Conservation (phyloP, 1,140 invertebrate genomes). For the Bombyx mori region ASM3026992v2 NC_085111.1:11570501-11571000, state of each 20-base stretch:
- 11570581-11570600: conserved; percentile 82
- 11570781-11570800: conserved; percentile 79
- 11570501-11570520: conserved; percentile 86
- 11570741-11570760: conserved; percentile 81
- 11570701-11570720: conserved; percentile 85
- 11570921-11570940: conserved; percentile 63
- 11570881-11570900: conserved; percentile 79
- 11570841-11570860: conserved; percentile 40
- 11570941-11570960: conserved; percentile 59
- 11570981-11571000: conserved; percentile 54
- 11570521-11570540: conserved; percentile 82
- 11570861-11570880: conserved; percentile 37
- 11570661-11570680: conserved; percentile 19
- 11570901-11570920: conserved; percentile 75
- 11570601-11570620: conserved; percentile 67
- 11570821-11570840: conserved; percentile 37
- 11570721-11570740: conserved; percentile 86
- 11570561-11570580: conserved; percentile 89
- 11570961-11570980: conserved; percentile 53
- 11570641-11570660: conserved; percentile 5
- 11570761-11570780: conserved; percentile 80
- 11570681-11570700: conserved; percentile 81
- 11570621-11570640: neutral
- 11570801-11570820: conserved; percentile 77
- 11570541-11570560: conserved; percentile 77